These are phyloP conservation scores for Eonycteris spelaea DNA, from an alignment of 2,113 vertebrate species.

Conservation along the genomic window DNA sequence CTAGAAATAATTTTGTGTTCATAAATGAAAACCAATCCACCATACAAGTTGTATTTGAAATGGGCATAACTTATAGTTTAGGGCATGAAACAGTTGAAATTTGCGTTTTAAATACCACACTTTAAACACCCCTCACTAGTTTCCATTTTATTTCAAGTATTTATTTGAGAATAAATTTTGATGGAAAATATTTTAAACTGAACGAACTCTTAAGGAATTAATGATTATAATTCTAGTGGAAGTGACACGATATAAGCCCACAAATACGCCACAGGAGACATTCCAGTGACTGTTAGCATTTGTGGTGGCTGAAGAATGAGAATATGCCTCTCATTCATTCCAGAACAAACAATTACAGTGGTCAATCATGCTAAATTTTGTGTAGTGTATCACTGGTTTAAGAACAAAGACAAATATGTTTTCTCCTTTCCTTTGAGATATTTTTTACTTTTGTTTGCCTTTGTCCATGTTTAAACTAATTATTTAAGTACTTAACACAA, in stretches of 20 bases:
- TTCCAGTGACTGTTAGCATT: conserved; percentile 51
- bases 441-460: conserved; percentile 62
- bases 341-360: conserved; percentile 60
- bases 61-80: not conserved
- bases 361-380: conserved; percentile 41
- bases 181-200: conserved; percentile 69
- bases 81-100: not conserved
- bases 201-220: conserved; percentile 62
- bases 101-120: not conserved
- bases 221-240: conserved; percentile 52
- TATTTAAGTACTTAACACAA: conserved; percentile 76
- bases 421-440: conserved; percentile 46
- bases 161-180: conserved; percentile 56
- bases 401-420: conserved; percentile 33
- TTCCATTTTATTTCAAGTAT: conserved; percentile 53
- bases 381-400: conserved; percentile 12
- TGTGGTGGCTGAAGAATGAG: conserved; percentile 54
- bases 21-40: conserved; percentile 3
- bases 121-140: conserved; percentile 3
- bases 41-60: not conserved
- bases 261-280: conserved; percentile 35
- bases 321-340: conserved; percentile 15
- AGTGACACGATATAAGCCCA: conserved; percentile 56
- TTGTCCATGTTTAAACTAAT: conserved; percentile 68
- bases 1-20: conserved; percentile 12